Conservation (phyloP, 2,888 invertebrate species). For the Sarcophaga rosellei region DNA sequence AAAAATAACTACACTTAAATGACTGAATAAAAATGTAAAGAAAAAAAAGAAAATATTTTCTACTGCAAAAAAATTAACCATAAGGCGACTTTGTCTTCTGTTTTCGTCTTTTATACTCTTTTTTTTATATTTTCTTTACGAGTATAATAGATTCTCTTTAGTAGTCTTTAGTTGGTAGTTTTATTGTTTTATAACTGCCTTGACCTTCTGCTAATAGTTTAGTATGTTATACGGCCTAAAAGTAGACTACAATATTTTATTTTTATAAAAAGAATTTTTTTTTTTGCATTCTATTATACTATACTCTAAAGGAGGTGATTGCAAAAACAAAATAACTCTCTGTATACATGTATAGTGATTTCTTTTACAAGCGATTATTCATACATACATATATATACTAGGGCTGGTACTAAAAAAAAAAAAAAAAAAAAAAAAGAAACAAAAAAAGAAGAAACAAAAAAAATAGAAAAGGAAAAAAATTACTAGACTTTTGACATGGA, state of each 20-base stretch:
- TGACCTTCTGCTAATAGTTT: conserved; percentile 68
- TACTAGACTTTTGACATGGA: conserved; percentile 58
- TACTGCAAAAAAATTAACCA: conserved; percentile 3
- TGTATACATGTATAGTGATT: too few species aligned
- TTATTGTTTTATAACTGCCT: conserved; percentile 52
- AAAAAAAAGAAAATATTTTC: neutral
- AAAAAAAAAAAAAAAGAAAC: neutral
- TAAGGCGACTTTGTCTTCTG: conserved; percentile 16
- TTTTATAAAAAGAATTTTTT: conserved; percentile 9
- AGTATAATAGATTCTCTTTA: neutral
- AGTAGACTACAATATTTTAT: conserved; percentile 58
- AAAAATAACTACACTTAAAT: conserved; percentile 11
- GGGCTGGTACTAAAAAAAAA: conserved; percentile 32
- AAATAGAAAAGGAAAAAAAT: conserved; percentile 12
- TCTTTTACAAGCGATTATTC: neutral
- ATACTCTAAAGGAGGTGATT: neutral
- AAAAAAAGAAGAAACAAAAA: conserved; percentile 5
- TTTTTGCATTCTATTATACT: neutral
- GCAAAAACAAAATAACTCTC: neutral
- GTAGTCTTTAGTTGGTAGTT: neutral
- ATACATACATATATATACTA: conserved; percentile 9
- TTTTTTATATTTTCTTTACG: conserved; percentile 13
- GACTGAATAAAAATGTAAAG: neutral
- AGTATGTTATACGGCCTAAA: conserved; percentile 50
- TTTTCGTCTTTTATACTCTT: neutral